Evolutionary conservation across 2,797 vertebrate species (phyloP).

Genomic region (Muscicapa comitata): DNA sequence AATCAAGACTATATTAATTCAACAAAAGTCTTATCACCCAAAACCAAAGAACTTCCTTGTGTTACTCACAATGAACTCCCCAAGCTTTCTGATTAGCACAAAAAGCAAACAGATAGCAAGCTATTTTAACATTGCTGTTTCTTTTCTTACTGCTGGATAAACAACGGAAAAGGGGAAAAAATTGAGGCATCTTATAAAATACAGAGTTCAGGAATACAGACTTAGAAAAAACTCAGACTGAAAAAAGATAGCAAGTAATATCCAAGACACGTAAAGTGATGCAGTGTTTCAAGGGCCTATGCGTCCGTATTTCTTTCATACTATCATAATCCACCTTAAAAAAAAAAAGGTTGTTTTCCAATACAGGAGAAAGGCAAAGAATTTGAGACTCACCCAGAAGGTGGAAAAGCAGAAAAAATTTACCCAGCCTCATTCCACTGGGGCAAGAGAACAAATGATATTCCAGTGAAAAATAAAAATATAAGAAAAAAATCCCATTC

Average conservation of each 20-base stretch:
- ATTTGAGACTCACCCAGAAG: neutral
- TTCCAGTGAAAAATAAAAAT: neutral
- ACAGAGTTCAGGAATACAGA: neutral
- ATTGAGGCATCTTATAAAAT: neutral
- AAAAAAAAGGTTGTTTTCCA: neutral
- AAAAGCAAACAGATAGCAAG: neutral
- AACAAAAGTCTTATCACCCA: constrained; percentile 37
- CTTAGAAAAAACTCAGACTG: neutral
- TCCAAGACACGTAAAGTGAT: neutral
- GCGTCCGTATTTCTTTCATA: neutral
- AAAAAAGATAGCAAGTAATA: neutral
- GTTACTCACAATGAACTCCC: constrained; percentile 25
- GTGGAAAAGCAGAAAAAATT: neutral
- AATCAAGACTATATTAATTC: constrained; percentile 60
- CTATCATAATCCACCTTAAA: neutral
- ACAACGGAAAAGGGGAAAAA: neutral
- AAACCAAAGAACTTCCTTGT: constrained; percentile 10
- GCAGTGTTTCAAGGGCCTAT: neutral
- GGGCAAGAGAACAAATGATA: neutral
- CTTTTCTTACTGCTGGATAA: neutral
- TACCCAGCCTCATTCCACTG: neutral
- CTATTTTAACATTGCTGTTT: neutral
- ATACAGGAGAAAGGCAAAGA: neutral
- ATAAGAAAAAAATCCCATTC: neutral
- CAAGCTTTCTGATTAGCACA: constrained; percentile 1